Conservation (phyloP, 2,797 vertebrate species). For the Loriculus beryllinus region DNA sequence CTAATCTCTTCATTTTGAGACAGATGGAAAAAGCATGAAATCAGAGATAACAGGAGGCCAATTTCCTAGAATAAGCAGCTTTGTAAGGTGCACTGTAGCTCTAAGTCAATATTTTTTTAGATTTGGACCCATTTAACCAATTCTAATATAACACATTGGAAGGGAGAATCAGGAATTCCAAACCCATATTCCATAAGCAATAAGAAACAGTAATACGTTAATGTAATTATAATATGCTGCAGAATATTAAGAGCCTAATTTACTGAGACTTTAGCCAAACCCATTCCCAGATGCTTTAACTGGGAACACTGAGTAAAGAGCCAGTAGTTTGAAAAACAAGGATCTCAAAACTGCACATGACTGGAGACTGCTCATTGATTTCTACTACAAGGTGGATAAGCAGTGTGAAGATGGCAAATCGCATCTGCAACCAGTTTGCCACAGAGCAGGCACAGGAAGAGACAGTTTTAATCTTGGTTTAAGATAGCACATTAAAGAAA, state of each 20-base stretch:
- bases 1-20: slow-evolving; percentile 63
- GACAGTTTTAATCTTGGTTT: not conserved
- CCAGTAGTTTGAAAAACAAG: not conserved
- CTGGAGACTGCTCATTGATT: not conserved
- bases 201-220: not conserved
- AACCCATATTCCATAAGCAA: not conserved
- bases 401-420: not conserved
- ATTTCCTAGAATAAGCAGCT: slow-evolving; percentile 43
- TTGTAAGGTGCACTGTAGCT: slow-evolving; percentile 9
- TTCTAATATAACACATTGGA: not conserved
- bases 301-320: not conserved
- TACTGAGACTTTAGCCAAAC: not conserved
- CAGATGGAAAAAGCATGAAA: slow-evolving; percentile 63
- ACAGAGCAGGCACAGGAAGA: not conserved
- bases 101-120: slow-evolving; percentile 40
- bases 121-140: slow-evolving; percentile 20
- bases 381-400: not conserved
- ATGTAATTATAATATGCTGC: not conserved
- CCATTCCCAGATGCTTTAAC: not conserved
- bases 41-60: slow-evolving; percentile 60
- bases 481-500: not conserved
- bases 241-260: not conserved
- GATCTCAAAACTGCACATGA: not conserved
- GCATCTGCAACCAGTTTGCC: not conserved
- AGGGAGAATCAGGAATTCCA: not conserved